phyloP scores from a whole-genome alignment of 2,888 invertebrate species.

The Agelastica alni region DNA sequence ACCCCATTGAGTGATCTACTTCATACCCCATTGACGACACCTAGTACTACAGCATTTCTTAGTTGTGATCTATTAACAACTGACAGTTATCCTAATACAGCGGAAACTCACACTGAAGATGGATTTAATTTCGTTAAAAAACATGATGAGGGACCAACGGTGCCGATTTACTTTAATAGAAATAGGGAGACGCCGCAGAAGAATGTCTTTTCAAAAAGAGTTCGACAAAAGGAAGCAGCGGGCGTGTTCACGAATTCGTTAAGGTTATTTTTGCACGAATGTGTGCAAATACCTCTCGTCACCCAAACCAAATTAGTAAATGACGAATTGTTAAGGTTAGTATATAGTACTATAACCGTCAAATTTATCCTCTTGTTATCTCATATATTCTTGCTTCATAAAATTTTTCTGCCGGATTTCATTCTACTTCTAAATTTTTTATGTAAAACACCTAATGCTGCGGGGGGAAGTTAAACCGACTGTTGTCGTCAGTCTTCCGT shows the following conservation, averaged over 20 bases:
- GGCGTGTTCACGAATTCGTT: constrained; percentile 46
- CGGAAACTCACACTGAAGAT: constrained; percentile 59
- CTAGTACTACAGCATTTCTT: constrained; percentile 36
- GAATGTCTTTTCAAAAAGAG: constrained; percentile 44
- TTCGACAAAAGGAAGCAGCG: constrained; percentile 54
- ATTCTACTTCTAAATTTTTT: too few species aligned
- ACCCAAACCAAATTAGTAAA: constrained; percentile 73
- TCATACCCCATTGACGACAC: constrained; percentile 36
- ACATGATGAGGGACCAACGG: constrained; percentile 2
- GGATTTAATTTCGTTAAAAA: constrained; percentile 41
- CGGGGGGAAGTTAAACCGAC: too few species aligned
- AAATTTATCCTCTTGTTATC: too few species aligned
- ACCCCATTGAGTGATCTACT: constrained; percentile 49
- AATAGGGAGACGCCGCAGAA: constrained; percentile 10
- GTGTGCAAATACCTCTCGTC: constrained; percentile 68
- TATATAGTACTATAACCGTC: too few species aligned
- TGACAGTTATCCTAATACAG: constrained; percentile 46
- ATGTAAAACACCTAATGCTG: too few species aligned
- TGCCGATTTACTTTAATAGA: constrained; percentile 23
- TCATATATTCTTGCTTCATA: too few species aligned
- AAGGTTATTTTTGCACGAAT: constrained; percentile 49
- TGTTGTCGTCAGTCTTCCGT: too few species aligned
- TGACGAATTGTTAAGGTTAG: constrained; percentile 66
- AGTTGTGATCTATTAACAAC: constrained; percentile 34
- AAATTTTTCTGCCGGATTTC: too few species aligned